These are phyloP conservation scores for Leptopilina drosophilae DNA, from an alignment of 2,888 invertebrate genomes.

Conservation along the genomic window DNA sequence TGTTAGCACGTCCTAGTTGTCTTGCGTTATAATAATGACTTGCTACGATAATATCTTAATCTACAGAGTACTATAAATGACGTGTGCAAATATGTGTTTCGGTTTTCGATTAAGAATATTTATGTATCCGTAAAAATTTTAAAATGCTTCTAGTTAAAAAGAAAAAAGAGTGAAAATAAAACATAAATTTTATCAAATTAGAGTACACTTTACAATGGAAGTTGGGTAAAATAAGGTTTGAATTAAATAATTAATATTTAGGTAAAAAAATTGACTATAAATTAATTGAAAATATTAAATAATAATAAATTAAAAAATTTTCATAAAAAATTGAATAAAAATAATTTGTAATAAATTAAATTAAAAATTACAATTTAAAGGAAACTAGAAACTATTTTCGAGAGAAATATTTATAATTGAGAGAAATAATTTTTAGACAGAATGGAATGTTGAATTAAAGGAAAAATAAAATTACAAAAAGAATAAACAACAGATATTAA, in stretches of 20 bases:
- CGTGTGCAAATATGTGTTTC: background rate
- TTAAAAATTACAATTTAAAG: no score
- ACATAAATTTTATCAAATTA: background rate
- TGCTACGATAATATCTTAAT: conserved; percentile 52
- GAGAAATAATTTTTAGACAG: no score
- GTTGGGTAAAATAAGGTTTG: background rate
- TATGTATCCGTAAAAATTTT: background rate
- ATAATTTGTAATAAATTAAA: no score
- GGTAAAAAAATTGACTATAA: background rate
- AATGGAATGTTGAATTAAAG: background rate
- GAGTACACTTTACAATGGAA: background rate
- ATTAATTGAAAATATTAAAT: background rate
- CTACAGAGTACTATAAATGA: conserved; percentile 43
- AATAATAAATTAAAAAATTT: background rate
- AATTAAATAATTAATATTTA: background rate
- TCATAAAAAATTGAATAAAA: no score
- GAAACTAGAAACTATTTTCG: no score
- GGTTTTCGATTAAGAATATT: background rate
- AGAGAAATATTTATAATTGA: no score
- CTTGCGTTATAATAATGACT: conserved; percentile 47
- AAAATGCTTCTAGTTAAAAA: background rate
- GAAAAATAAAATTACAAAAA: background rate
- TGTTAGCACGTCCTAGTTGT: conserved; percentile 50
- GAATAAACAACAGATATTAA: no score
- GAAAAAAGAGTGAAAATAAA: no score